Percentiles rank a stretch among this genome's conserved stretches.
phyloP scores from a whole-genome alignment of 2,113 vertebrate genomes.

The Aspidoscelis tigris region DNA sequence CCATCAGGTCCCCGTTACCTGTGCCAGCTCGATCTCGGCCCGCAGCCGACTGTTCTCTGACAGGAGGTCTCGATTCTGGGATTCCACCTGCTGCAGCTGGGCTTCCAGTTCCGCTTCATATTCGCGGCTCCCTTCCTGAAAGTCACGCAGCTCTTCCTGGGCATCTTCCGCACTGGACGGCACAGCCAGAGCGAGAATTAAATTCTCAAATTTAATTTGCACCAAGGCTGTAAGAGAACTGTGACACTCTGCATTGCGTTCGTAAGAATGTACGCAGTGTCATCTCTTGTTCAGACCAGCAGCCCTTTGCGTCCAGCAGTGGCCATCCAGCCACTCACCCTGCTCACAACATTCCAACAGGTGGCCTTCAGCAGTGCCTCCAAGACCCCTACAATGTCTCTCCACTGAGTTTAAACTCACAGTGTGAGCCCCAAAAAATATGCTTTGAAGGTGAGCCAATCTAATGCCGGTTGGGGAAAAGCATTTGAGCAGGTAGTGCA shows the following conservation, averaged over 20 bases:
- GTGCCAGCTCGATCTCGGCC: constrained; percentile 87
- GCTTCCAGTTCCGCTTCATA: constrained; percentile 95
- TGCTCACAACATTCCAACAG: too few species aligned
- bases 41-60: constrained; percentile 86
- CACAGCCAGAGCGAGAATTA: neutral
- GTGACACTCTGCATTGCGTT: neutral
- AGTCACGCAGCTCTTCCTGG: constrained; percentile 91
- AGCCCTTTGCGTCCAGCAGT: fast-evolving
- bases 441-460: too few species aligned
- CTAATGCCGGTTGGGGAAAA: too few species aligned
- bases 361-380: too few species aligned
- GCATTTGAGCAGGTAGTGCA: too few species aligned
- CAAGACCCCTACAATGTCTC: too few species aligned
- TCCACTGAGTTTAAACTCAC: too few species aligned
- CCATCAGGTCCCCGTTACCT: constrained; percentile 74
- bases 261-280: neutral
- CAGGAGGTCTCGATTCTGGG: constrained; percentile 90
- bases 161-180: constrained; percentile 82
- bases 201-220: too few species aligned
- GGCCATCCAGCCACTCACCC: neutral
- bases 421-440: too few species aligned
- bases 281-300: neutral
- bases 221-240: neutral
- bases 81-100: constrained; percentile 91
- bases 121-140: constrained; percentile 96